phyloP scores from a whole-genome alignment of 2,888 invertebrate species.

The Drosophila multiciliata region DNA sequence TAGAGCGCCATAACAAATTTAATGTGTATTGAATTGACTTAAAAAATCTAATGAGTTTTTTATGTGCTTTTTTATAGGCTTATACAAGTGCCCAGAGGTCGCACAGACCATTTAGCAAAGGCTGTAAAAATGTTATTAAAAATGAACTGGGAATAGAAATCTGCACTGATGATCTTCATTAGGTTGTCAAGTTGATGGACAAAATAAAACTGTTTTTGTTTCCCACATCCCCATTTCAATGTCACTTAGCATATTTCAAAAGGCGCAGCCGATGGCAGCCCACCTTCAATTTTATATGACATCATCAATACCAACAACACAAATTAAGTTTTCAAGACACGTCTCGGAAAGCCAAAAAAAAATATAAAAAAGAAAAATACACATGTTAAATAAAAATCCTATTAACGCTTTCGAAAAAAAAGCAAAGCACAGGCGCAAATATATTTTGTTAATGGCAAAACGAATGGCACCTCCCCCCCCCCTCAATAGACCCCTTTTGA shows the following conservation, averaged over 20 bases:
- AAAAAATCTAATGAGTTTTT: conserved; percentile 20
- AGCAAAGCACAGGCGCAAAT: conserved; percentile 34
- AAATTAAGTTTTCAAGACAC: conserved; percentile 54
- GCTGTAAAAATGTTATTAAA: conserved; percentile 24
- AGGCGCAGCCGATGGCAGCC: conserved; percentile 1
- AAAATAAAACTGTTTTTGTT: conserved; percentile 4
- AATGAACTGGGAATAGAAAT: neutral
- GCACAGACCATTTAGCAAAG: conserved; percentile 23
- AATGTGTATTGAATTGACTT: conserved; percentile 21
- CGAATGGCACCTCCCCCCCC: conserved; percentile 21
- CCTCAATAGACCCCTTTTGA: conserved; percentile 6
- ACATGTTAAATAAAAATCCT: conserved; percentile 76
- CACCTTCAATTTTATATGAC: conserved; percentile 43
- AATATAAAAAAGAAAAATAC: conserved; percentile 30
- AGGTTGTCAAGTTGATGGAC: conserved; percentile 15
- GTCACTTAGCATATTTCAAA: conserved; percentile 40
- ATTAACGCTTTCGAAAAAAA: conserved; percentile 68
- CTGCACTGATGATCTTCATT: conserved; percentile 10
- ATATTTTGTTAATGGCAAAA: conserved; percentile 66
- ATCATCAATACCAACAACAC: conserved; percentile 58
- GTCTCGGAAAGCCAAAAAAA: conserved; percentile 23
- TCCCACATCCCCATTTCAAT: conserved; percentile 40
- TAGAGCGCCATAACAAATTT: conserved; percentile 13
- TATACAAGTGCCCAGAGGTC: neutral
- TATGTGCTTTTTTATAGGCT: neutral